Conservation (phyloP, 2,113 vertebrate species). For the Thalassarche chlororhynchos region DNA sequence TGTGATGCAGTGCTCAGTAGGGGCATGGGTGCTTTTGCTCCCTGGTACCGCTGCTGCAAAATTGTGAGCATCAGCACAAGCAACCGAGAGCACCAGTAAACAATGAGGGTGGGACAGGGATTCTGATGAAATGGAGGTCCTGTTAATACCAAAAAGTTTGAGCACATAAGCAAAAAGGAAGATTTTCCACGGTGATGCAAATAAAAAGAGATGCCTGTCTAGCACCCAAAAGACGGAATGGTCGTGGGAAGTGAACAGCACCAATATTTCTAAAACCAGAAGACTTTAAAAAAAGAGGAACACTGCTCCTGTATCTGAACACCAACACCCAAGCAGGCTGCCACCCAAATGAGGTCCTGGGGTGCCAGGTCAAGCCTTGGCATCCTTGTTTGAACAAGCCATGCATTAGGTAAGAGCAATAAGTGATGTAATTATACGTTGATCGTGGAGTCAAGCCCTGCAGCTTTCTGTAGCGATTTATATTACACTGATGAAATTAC, state of each 20-base stretch:
- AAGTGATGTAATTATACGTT: not conserved
- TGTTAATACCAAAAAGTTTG: not conserved
- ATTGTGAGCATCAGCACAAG: not conserved
- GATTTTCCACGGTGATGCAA: not conserved
- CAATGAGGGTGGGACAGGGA: not conserved
- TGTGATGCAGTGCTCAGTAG: too few relatives aligned
- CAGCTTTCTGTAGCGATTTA: not conserved
- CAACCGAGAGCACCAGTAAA: accelerated
- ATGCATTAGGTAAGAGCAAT: not conserved
- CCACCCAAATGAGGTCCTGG: not conserved
- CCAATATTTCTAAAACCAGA: not conserved
- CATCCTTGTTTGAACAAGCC: not conserved
- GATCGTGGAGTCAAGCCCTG: not conserved
- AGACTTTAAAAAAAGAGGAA: not conserved
- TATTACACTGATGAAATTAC: not conserved
- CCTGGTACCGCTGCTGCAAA: not conserved
- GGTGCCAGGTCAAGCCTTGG: not conserved
- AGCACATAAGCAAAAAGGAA: not conserved
- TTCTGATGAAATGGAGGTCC: not conserved
- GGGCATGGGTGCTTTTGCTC: not conserved
- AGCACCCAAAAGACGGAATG: not conserved
- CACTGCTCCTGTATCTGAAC: not conserved
- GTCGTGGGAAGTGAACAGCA: not conserved
- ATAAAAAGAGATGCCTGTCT: not conserved
- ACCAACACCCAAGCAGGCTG: not conserved